Conservation (phyloP, 2,113 vertebrate genomes). For the Rattus norvegicus region DNA sequence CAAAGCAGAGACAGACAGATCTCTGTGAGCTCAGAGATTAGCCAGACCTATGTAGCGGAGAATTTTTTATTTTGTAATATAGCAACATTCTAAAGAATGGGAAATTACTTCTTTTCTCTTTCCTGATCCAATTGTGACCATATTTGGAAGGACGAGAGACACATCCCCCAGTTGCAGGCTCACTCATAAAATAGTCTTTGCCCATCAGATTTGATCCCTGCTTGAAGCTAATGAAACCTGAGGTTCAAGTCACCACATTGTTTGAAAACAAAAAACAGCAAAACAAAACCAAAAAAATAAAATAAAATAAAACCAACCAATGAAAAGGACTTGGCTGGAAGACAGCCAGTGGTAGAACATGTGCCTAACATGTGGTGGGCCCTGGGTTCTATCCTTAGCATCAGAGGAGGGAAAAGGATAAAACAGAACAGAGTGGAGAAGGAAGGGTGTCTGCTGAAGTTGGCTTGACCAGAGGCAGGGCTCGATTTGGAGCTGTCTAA, state of each 20-base stretch:
- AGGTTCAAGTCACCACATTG: slow-evolving; percentile 52
- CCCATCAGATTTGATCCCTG: slow-evolving; percentile 52
- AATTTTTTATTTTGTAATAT: neutral
- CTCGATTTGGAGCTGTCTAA: neutral
- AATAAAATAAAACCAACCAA: slow-evolving; percentile 15
- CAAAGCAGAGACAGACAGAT: neutral
- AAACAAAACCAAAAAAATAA: neutral
- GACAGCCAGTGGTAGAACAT: neutral
- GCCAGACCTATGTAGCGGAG: neutral
- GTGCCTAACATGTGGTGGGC: neutral
- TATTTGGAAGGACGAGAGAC: slow-evolving; percentile 24
- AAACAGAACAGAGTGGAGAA: slow-evolving; percentile 46
- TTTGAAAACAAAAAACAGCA: neutral
- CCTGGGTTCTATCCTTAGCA: neutral
- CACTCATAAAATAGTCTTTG: slow-evolving; percentile 52
- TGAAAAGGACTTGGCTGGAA: slow-evolving; percentile 41
- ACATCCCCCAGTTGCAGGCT: slow-evolving; percentile 44
- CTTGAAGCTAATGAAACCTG: slow-evolving; percentile 20
- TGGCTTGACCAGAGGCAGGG: neutral
- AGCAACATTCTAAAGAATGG: slow-evolving; percentile 63
- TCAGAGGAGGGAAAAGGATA: neutral
- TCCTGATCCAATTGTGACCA: neutral
- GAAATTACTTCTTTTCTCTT: slow-evolving; percentile 70
- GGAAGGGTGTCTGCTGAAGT: slow-evolving; percentile 3
- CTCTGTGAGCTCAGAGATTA: too few relatives aligned